A percentile compares a stretch with the other conserved stretches of the same genome.
Conservation (phyloP, 2,113 vertebrate species). For the Bostrychus sinensis region DNA sequence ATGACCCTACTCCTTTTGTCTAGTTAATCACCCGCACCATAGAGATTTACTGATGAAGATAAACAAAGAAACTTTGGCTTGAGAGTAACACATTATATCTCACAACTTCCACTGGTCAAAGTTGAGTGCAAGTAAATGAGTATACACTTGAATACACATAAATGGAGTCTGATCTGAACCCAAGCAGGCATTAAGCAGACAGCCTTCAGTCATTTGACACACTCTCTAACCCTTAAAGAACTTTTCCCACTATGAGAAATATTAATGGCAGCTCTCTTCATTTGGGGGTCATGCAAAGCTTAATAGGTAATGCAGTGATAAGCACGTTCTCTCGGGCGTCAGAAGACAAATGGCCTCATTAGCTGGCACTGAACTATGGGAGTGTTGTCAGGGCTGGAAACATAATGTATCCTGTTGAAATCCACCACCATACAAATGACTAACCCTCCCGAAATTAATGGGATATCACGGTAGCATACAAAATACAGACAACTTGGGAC, state of each 20-base stretch:
- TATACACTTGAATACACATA: neutral
- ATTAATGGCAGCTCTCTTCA: conserved; percentile 61
- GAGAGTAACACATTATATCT: neutral
- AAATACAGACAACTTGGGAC: conserved; percentile 36
- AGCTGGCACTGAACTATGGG: conserved; percentile 52
- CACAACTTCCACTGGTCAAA: neutral
- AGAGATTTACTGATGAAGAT: too few relatives aligned
- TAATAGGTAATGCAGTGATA: conserved; percentile 66
- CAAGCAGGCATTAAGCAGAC: conserved; percentile 1
- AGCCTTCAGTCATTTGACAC: conserved; percentile 41
- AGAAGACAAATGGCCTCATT: conserved; percentile 75
- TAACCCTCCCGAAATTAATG: conserved; percentile 50
- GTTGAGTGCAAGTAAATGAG: too few relatives aligned
- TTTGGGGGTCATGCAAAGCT: conserved; percentile 42
- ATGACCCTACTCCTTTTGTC: too few relatives aligned
- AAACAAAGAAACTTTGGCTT: neutral
- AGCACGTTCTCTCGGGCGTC: conserved; percentile 54
- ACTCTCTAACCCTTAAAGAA: conserved; percentile 15
- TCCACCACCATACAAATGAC: conserved; percentile 55
- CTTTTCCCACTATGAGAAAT: conserved; percentile 42
- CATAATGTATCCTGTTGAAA: conserved; percentile 62
- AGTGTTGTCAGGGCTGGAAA: conserved; percentile 58
- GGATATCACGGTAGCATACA: conserved; percentile 31
- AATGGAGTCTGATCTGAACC: neutral
- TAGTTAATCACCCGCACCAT: too few relatives aligned